Evolutionary conservation across 2,797 vertebrate genomes (phyloP).

Genomic region (Odontamblyopus rebecca): DNA sequence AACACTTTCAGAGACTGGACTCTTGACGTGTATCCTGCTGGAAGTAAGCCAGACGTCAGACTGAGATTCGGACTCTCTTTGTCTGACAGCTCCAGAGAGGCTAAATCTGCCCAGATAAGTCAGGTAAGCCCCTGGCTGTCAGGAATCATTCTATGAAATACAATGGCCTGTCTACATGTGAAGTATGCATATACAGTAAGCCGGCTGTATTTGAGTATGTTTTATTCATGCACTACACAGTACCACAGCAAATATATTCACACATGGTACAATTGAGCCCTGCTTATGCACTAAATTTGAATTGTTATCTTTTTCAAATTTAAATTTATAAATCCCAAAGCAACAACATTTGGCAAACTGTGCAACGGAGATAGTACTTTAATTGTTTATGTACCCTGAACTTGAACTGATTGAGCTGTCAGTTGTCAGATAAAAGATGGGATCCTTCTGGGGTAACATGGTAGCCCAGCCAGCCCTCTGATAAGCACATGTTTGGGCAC

Average conservation of each 20-base stretch:
- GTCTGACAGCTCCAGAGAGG: conserved; percentile 8
- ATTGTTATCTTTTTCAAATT: conserved; percentile 31
- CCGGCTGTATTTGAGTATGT: neutral
- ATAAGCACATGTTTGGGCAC: conserved; percentile 20
- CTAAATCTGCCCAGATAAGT: conserved; percentile 11
- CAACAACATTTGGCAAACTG: conserved; percentile 22
- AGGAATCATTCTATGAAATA: neutral
- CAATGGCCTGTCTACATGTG: neutral
- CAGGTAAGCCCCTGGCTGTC: conserved; percentile 10
- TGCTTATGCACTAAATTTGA: conserved; percentile 18
- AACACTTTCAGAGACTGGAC: conserved; percentile 4
- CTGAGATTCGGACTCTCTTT: conserved; percentile 2
- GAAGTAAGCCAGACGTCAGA: conserved; percentile 30
- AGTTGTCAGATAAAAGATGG: conserved; percentile 30
- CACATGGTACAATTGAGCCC: conserved; percentile 20
- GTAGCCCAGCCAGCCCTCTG: conserved; percentile 21
- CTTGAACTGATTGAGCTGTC: conserved; percentile 31
- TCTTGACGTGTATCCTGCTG: neutral
- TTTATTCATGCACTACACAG: conserved; percentile 18
- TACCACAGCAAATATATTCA: conserved; percentile 15
- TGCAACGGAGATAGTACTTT: conserved; percentile 19
- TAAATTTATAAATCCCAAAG: conserved; percentile 28
- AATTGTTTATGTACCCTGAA: conserved; percentile 37
- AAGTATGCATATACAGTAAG: conserved; percentile 12
- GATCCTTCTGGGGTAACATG: conserved; percentile 24